Base-by-base conservation (phyloP, 92 coral and sea anemone species). In the Epizoanthus ramosus region DNA sequence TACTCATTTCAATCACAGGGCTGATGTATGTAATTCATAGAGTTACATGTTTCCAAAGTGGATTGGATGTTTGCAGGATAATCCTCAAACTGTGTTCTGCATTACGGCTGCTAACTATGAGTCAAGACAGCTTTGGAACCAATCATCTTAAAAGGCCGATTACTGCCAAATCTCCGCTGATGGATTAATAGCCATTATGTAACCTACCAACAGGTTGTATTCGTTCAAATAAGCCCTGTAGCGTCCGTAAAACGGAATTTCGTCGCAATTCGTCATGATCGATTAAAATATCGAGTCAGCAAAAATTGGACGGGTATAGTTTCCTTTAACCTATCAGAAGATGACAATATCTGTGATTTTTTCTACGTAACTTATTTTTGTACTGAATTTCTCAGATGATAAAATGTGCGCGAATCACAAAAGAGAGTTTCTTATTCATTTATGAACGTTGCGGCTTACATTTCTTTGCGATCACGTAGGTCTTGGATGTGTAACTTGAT, bases 81-180 rank as follows among this genome's bases (percentile, higher is more conserved):
- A 61, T 59, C 28, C 15, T 47, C 18, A 25, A 63, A 50, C 54
- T 50, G 54, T 50, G 54, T 50, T 50, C 54, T 50, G 8, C 54
- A 50, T 50, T 10, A 50, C 54, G 54, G 15, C 14, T 13, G 15
- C 54, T 50, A 1, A 50, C 54, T 50, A 50, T 50, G 14, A 50
- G 54, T 50, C 54, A 50, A 50, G 54, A 50, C 54, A 50, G 54
- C 54, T 50, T 50, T 50, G 13, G 54, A 61, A 43, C 70, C 22
- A 61, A 77, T 77, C 24, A 53, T 43, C 57, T 77, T 69, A 59
- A 77, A 77, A 77, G 71, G 70, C 23, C 71, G 82, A 77, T 77
- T 77, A 77, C 58, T 16, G 15, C 57, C 28, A 61, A 77, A 77
- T 77, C 82, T 6, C 39, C 31, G 82, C 22, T 77, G 82, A 77